Evolutionary conservation across 2,888 invertebrate species (phyloP), one percentile per base, ranked within the genome.

Genomic region (Dolichopus griseipennis): DNA sequence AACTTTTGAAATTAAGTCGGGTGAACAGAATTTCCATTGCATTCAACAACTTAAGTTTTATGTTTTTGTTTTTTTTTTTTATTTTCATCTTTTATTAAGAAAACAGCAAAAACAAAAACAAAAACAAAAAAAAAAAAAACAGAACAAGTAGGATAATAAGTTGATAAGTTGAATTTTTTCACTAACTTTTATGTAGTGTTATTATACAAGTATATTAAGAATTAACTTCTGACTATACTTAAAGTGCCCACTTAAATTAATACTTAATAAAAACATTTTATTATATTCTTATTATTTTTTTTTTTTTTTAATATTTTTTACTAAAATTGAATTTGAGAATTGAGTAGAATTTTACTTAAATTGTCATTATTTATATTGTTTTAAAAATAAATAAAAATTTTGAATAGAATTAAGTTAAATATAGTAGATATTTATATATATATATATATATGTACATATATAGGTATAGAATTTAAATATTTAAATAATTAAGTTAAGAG

Each of bases 221-320:
- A 52, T 15, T 52, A n/a, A 52, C n/a, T 52, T 52, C 52, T 52
- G 18, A 52, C 52, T 52, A 52, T 52, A 52, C 52, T 52, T 52
- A 52, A 52, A 52, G 52, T 52, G 52, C n/a, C 52, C 15, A 52
- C 52, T 52, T 52, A 52, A 52, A 52, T 52, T 2, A 52, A 18
- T 52, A 52, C 52, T 52, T 52, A 52, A 52, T 15, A 52, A 52
- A 52, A 2, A 4, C 18, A 4, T 2, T 12, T 52, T 18, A 18
- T 52, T 52, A 18, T 52, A 18, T 37, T 37, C 3, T 27, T 27
- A 4, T 27, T 27, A 27, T 27, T 27, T 27, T 37, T 37, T 37
- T 37, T 37, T 37, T 37, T 37, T 37, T 37, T 37, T 37, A 7
- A 37, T n/a, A n/a, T 27, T 27, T 27, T 27, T 27, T 37, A 37